These are phyloP conservation scores for Zaprionus vittiger DNA, from an alignment of 1,140 invertebrate species.

Conservation along the genomic window DNA sequence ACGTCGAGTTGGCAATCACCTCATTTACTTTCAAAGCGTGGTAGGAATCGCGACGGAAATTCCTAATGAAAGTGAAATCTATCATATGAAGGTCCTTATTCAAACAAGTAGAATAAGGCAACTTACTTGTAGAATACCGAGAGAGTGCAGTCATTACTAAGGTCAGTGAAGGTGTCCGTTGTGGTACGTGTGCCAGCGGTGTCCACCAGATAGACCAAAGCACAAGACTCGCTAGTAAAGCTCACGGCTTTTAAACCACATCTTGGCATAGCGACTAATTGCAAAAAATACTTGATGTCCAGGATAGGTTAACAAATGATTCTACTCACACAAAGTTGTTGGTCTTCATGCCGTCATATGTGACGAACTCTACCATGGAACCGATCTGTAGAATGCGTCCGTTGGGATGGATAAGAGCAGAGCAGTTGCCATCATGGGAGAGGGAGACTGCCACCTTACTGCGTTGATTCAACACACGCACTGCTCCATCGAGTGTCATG, in stretches of 20 bases:
- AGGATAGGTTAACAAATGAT: not conserved
- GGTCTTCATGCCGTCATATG: constrained; percentile 80
- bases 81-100: not conserved
- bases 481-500: constrained; percentile 92
- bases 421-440: constrained; percentile 89
- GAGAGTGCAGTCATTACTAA: constrained; percentile 91
- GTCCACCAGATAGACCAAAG: constrained; percentile 93
- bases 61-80: constrained; percentile 74
- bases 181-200: constrained; percentile 93
- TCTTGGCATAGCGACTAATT: constrained; percentile 90
- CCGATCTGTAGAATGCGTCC: constrained; percentile 93
- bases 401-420: constrained; percentile 92
- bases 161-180: constrained; percentile 92
- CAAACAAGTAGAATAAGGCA: not conserved
- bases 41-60: constrained; percentile 88
- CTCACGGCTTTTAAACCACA: constrained; percentile 95
- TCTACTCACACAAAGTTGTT: constrained; percentile 79
- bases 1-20: constrained; percentile 88
- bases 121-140: constrained; percentile 90
- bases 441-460: constrained; percentile 91
- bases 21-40: constrained; percentile 89
- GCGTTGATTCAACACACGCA: constrained; percentile 91
- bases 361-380: constrained; percentile 90
- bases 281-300: not conserved
- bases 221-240: constrained; percentile 93